phyloP scores from a whole-genome alignment of 2,888 invertebrate species.

The Megaustenia siamemsis region DNA sequence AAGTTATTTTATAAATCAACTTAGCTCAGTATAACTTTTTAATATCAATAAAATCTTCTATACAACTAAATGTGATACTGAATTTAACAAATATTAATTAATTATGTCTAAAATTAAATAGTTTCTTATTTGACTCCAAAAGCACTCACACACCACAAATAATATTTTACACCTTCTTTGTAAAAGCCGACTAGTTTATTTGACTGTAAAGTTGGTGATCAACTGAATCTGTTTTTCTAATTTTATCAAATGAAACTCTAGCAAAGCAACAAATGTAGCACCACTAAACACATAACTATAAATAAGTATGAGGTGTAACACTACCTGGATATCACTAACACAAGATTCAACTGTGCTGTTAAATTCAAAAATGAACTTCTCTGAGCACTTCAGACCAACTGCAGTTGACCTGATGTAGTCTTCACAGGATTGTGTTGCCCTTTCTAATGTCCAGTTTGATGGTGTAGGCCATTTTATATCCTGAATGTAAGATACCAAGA shows the following conservation, averaged over 20 bases:
- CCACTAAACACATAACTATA: neutral
- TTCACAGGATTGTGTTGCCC: slow-evolving; percentile 55
- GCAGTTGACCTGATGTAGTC: slow-evolving; percentile 46
- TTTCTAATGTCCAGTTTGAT: slow-evolving; percentile 56
- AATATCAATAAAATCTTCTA: too few species aligned
- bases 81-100: too few species aligned
- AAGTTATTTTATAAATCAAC: too few species aligned
- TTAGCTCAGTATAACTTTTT: too few species aligned
- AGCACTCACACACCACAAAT: too few species aligned
- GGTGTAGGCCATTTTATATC: slow-evolving; percentile 60
- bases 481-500: slow-evolving; percentile 43
- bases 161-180: too few species aligned
- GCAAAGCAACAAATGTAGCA: neutral
- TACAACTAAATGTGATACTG: too few species aligned
- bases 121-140: too few species aligned
- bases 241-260: neutral
- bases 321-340: slow-evolving; percentile 62
- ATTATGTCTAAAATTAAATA: too few species aligned
- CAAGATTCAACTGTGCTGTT: slow-evolving; percentile 61
- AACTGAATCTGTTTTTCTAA: too few species aligned
- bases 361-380: slow-evolving; percentile 58
- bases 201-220: too few species aligned
- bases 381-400: slow-evolving; percentile 53
- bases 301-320: neutral
- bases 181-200: too few species aligned